These are phyloP conservation scores for Cheilosia grossa DNA, from an alignment of 2,888 invertebrate genomes.

Conservation along the genomic window DNA sequence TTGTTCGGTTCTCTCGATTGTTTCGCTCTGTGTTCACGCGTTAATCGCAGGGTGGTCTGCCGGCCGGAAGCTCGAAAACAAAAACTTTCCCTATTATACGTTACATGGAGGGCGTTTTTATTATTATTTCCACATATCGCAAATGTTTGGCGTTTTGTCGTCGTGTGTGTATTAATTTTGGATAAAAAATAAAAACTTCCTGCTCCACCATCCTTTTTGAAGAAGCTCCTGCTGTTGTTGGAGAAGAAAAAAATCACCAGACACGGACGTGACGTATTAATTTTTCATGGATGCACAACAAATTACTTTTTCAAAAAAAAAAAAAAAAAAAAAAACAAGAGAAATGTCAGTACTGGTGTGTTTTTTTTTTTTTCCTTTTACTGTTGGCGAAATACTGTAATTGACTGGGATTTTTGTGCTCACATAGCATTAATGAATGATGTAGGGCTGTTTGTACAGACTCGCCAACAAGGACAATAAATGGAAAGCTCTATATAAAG, in stretches of 20 bases:
- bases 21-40: conserved; percentile 14
- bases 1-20: neutral
- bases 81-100: conserved; percentile 45
- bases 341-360: conserved; percentile 17
- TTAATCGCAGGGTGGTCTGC: conserved; percentile 54
- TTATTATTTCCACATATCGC: conserved; percentile 61
- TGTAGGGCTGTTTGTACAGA: conserved; percentile 13
- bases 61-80: conserved; percentile 18
- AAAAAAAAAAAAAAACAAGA: conserved; percentile 15
- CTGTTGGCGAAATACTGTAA: conserved; percentile 65
- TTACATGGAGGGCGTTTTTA: conserved; percentile 63
- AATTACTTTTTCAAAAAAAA: conserved; percentile 64
- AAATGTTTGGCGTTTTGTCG: conserved; percentile 62
- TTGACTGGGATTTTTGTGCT: conserved; percentile 66
- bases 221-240: conserved; percentile 11
- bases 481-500: conserved; percentile 37
- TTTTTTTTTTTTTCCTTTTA: conserved; percentile 14
- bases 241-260: conserved; percentile 25
- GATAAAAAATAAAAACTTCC: conserved; percentile 40
- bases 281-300: conserved; percentile 73
- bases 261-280: conserved; percentile 72
- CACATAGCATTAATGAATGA: conserved; percentile 59
- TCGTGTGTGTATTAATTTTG: conserved; percentile 59
- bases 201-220: neutral
- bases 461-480: conserved; percentile 36